phyloP scores from a whole-genome alignment of 2,113 vertebrate species.

The Sitta europaea region DNA sequence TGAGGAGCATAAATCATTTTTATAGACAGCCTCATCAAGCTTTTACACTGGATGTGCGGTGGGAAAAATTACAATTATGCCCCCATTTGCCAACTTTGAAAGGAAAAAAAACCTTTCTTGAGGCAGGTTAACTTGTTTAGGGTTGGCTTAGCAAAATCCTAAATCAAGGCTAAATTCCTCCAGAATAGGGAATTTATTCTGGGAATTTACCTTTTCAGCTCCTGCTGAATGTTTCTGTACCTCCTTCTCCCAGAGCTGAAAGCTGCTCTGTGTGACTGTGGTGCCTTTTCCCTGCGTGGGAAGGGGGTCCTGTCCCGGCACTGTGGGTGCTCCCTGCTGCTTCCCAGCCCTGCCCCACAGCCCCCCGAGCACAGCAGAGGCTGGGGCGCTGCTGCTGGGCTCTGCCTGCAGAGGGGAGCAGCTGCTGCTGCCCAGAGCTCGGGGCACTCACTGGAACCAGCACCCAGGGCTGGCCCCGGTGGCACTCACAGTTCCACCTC shows the following conservation, averaged over 20 bases:
- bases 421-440: too few relatives aligned
- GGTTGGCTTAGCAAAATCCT: neutral
- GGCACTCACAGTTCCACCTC: neutral
- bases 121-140: neutral
- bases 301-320: too few relatives aligned
- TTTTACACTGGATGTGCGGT: neutral
- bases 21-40: neutral
- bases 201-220: neutral
- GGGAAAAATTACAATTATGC: neutral
- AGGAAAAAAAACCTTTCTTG: neutral
- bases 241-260: neutral
- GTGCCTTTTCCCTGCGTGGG: too few relatives aligned
- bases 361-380: too few relatives aligned
- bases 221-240: neutral
- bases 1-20: neutral
- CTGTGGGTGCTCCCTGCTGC: too few relatives aligned
- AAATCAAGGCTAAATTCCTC: neutral
- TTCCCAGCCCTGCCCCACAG: too few relatives aligned
- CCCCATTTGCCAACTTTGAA: neutral
- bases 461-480: neutral
- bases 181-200: neutral
- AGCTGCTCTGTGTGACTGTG: too few relatives aligned
- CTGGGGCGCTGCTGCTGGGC: too few relatives aligned
- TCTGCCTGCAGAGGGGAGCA: too few relatives aligned
- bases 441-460: fast-evolving